These are phyloP conservation scores for Trachymyrmex septentrionalis DNA, from an alignment of 1,140 invertebrate genomes.

Conservation along the genomic window DNA sequence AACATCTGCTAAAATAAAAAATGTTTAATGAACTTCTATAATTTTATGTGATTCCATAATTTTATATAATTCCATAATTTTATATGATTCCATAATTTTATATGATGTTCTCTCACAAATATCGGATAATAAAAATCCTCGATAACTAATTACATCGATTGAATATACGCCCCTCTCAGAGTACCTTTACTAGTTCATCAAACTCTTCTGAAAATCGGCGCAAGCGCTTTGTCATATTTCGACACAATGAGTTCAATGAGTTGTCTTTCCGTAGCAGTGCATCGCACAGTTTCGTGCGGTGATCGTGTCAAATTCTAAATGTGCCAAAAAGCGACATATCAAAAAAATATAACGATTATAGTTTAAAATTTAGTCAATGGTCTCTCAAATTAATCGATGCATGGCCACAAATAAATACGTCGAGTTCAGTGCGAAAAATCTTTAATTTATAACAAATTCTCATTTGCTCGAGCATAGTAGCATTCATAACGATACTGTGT, in stretches of 20 bases:
- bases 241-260: neutral
- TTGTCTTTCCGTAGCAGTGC: neutral
- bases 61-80: neutral
- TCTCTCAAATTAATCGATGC: conserved; percentile 59
- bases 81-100: neutral
- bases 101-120: neutral
- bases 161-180: neutral
- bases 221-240: neutral
- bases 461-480: neutral
- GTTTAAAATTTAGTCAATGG: conserved; percentile 53
- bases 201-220: neutral
- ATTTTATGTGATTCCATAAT: neutral
- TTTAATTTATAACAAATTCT: neutral
- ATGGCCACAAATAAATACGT: conserved; percentile 29
- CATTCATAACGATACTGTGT: conserved; percentile 33
- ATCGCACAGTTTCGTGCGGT: neutral
- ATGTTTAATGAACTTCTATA: neutral
- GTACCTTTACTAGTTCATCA: neutral
- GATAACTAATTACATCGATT: conserved; percentile 10
- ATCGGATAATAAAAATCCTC: neutral
- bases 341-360: neutral
- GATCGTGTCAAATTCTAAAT: neutral
- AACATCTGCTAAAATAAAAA: neutral
- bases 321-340: neutral
- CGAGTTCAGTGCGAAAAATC: neutral